A percentile compares a stretch with the other conserved stretches of the same genome.
These are phyloP conservation scores for Coreius guichenoti DNA, from an alignment of 2,797 vertebrate species.

Conservation along the genomic window DNA sequence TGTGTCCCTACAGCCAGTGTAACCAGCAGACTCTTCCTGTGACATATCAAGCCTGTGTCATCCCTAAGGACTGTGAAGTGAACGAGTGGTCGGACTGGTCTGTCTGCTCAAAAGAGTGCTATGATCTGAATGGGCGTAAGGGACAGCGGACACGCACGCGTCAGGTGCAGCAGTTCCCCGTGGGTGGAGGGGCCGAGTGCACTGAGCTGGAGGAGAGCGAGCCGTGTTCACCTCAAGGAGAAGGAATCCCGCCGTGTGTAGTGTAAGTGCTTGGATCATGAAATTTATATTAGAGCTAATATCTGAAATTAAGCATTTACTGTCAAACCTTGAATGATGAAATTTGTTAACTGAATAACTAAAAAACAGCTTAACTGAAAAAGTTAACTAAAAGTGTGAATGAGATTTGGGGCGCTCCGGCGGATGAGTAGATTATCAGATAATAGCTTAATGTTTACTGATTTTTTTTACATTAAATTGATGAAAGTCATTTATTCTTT, in stretches of 20 bases:
- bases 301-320: background rate
- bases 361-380: no score
- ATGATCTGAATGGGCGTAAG: conserved; percentile 79
- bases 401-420: no score
- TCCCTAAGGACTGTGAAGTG: conserved; percentile 89
- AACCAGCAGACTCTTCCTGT: conserved; percentile 86
- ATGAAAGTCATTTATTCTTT: no score
- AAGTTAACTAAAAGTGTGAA: no score
- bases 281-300: background rate
- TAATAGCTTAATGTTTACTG: no score
- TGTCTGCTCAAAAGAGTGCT: conserved; percentile 89
- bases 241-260: conserved; percentile 82
- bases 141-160: conserved; percentile 84
- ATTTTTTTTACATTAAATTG: no score
- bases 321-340: background rate
- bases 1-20: conserved; percentile 83
- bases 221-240: conserved; percentile 82
- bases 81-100: conserved; percentile 93
- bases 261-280: conserved; percentile 79
- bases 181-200: conserved; percentile 85
- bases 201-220: conserved; percentile 88
- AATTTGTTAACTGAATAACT: no score
- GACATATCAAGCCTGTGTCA: conserved; percentile 92
- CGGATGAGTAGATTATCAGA: no score
- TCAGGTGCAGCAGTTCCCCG: conserved; percentile 84